These are phyloP conservation scores for Mesoligia furuncula DNA, from an alignment of 2,888 invertebrate species.

Conservation along the genomic window DNA sequence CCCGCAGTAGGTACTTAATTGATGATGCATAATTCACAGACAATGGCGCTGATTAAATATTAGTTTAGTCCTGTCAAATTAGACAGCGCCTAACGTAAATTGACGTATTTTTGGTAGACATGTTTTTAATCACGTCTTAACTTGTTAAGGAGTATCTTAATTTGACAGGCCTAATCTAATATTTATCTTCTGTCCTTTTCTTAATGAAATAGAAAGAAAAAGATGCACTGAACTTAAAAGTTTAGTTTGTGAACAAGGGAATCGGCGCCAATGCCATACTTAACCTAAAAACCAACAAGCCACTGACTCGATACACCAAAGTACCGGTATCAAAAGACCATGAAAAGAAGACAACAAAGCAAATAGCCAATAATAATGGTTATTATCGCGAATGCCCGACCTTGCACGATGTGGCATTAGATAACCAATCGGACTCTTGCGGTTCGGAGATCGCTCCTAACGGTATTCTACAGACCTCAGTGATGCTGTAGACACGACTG, in stretches of 20 bases:
- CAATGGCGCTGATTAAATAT: too few relatives aligned
- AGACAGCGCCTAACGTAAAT: too few relatives aligned
- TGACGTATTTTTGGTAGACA: too few relatives aligned
- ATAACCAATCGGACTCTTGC: conserved; percentile 83
- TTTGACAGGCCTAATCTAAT: too few relatives aligned
- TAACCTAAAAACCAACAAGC: conserved; percentile 50
- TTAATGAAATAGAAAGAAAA: too few relatives aligned
- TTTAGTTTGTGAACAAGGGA: too few relatives aligned
- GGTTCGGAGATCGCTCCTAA: conserved; percentile 82
- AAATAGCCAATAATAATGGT: conserved; percentile 67
- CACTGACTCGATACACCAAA: conserved; percentile 25
- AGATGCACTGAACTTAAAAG: too few relatives aligned
- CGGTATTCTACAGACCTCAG: conserved; percentile 72
- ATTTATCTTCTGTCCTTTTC: too few relatives aligned
- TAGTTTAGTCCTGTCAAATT: too few relatives aligned
- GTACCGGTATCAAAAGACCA: conserved; percentile 58
- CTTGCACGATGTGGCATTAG: conserved; percentile 80
- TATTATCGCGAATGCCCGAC: conserved; percentile 69
- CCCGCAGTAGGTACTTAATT: neutral
- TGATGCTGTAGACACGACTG: conserved; percentile 24
- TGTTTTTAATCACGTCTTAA: too few relatives aligned
- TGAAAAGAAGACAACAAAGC: conserved; percentile 65
- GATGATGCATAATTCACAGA: neutral
- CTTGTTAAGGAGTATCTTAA: too few relatives aligned
- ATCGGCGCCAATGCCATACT: too few relatives aligned